These are phyloP conservation scores for Myotis daubentonii DNA, from an alignment of 2,797 vertebrate genomes.

Conservation along the genomic window DNA sequence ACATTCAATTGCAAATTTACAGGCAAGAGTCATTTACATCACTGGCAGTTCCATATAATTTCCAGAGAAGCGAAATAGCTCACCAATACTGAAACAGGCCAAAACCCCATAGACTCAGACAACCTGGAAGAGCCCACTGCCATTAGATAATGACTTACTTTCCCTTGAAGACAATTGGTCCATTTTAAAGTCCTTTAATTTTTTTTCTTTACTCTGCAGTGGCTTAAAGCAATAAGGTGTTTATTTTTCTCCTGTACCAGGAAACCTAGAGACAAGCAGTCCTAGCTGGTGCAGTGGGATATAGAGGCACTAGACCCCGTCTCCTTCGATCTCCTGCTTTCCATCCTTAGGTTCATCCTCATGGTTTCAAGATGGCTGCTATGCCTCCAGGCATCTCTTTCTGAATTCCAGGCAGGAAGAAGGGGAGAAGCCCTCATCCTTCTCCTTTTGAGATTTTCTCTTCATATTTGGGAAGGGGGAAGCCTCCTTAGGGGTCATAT, in stretches of 20 bases:
- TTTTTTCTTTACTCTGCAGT: background rate
- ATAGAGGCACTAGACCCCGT: background rate
- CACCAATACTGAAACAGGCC: background rate
- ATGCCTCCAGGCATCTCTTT: background rate
- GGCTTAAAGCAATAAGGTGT: background rate
- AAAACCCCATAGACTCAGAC: background rate
- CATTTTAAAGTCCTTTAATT: constrained; percentile 10
- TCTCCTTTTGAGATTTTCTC: background rate
- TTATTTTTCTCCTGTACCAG: constrained; percentile 22
- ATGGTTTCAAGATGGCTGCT: background rate
- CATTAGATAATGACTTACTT: background rate
- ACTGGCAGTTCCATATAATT: constrained; percentile 43
- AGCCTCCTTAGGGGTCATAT: background rate
- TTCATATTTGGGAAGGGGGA: background rate
- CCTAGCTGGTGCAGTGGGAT: background rate
- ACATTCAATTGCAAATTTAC: constrained; percentile 69
- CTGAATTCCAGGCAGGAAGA: constrained; percentile 29
- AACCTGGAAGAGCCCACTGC: background rate
- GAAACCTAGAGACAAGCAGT: background rate
- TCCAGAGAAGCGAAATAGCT: constrained; percentile 43
- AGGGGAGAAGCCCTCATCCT: background rate
- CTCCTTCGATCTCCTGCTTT: background rate
- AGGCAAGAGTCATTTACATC: constrained; percentile 56
- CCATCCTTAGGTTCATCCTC: background rate
- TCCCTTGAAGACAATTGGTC: background rate